Percentiles rank a stretch among this genome's conserved stretches.
Conservation (phyloP, 2,888 invertebrate species). For the Zygothrica quintamaculata region DNA sequence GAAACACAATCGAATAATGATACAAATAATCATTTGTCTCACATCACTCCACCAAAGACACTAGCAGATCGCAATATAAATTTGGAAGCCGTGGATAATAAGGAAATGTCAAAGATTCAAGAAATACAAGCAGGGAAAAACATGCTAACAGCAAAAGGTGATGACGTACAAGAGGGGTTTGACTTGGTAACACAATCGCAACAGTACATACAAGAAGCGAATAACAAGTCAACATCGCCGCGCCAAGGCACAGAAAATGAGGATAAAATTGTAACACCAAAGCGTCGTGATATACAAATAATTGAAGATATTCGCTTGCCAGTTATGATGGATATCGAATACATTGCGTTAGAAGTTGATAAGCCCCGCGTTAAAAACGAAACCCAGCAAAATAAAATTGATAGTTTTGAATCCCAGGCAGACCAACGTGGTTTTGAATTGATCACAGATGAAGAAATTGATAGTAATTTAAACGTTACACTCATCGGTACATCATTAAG, state of each 20-base stretch:
- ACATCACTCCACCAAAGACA: no score
- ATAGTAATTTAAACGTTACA: background rate
- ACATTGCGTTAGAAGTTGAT: constrained; percentile 54
- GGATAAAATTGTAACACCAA: background rate
- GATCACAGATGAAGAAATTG: constrained; percentile 3
- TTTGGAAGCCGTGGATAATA: no score
- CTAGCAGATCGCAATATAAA: no score
- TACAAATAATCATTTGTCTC: no score
- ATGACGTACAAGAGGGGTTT: background rate
- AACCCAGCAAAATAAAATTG: no score
- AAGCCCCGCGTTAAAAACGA: constrained; percentile 2
- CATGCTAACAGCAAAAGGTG: no score
- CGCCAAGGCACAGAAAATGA: background rate
- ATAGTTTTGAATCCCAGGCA: no score
- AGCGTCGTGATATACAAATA: constrained; percentile 47
- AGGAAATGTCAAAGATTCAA: no score
- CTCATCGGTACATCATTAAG: constrained; percentile 2
- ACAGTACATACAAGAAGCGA: no score
- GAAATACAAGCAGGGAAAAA: no score
- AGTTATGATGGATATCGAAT: constrained; percentile 47
- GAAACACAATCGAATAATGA: no score
- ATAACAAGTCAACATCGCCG: no score
- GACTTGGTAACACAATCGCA: background rate
- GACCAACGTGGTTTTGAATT: background rate
- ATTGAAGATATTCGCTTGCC: constrained; percentile 70